Percentiles rank a stretch among this genome's conserved stretches.
Conservation (phyloP, 2,113 vertebrate genomes). For the Calonectris borealis region DNA sequence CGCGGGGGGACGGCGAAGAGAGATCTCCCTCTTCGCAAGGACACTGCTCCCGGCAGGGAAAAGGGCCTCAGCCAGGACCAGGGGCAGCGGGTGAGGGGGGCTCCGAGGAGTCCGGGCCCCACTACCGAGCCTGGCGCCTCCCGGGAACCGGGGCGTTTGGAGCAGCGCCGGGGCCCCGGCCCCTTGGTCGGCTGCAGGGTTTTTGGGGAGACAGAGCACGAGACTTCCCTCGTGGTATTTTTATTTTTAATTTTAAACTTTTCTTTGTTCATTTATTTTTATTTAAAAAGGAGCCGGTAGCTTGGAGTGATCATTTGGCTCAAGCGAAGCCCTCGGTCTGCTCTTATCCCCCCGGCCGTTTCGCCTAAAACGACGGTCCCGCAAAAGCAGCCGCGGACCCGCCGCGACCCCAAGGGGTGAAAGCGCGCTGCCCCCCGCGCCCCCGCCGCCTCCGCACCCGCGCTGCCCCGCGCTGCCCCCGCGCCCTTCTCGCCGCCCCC, state of each 20-base stretch:
- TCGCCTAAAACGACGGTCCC: not conserved
- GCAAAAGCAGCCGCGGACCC: not conserved
- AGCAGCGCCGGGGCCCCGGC: not conserved
- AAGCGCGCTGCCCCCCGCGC: not conserved
- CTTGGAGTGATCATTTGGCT: not conserved
- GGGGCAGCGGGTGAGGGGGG: not conserved
- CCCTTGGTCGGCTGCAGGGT: too few species aligned
- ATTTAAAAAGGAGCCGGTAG: not conserved
- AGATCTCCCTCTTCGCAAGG: too few species aligned
- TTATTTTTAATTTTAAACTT: not conserved
- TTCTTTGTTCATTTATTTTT: not conserved
- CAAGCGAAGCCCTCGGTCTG: not conserved
- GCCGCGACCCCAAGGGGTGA: not conserved
- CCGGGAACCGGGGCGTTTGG: not conserved
- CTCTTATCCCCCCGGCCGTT: not conserved
- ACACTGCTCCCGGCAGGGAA: too few species aligned
- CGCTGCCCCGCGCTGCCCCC: not conserved
- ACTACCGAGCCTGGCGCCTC: not conserved
- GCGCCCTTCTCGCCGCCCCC: too few species aligned
- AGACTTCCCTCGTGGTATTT: not conserved
- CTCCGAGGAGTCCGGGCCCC: too few species aligned
- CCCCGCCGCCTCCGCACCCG: too few species aligned
- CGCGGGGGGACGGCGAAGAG: not conserved
- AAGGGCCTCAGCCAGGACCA: not conserved
- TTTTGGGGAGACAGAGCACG: rapidly evolving